Percentiles rank a stretch among this genome's conserved stretches.
Conservation (phyloP, 2,797 vertebrate species). For the Lepus oiostolus region DNA sequence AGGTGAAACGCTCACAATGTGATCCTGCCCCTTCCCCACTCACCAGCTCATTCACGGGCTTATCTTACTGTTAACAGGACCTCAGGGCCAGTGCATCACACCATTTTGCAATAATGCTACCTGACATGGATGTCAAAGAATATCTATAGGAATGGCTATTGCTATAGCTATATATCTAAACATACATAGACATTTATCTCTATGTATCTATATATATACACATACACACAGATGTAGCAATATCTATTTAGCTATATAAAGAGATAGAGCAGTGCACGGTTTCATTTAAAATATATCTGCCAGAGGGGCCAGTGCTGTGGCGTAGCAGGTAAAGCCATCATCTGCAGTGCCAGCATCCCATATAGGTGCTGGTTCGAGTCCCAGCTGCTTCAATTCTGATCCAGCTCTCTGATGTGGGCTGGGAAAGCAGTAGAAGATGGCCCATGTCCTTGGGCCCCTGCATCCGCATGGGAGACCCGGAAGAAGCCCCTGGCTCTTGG, state of each 20-base stretch:
- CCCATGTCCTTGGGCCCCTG: no score
- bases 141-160: background rate
- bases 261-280: background rate
- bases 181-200: background rate
- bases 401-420: no score
- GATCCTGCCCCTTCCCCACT: background rate
- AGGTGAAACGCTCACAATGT: background rate
- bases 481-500: no score
- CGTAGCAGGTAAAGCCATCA: no score
- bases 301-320: no score
- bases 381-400: no score
- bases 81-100: background rate
- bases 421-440: no score
- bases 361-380: no score
- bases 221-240: background rate
- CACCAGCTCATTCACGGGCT: background rate
- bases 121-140: background rate
- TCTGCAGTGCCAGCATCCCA: no score
- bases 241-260: background rate
- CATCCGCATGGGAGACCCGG: no score
- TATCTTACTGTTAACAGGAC: background rate
- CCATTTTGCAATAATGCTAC: background rate
- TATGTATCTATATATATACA: background rate
- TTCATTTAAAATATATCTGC: slow-evolving; percentile 41
- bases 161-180: background rate